Base-by-base conservation (phyloP, 2,888 invertebrate genomes). In the Brachypalpus laphriformis region DNA sequence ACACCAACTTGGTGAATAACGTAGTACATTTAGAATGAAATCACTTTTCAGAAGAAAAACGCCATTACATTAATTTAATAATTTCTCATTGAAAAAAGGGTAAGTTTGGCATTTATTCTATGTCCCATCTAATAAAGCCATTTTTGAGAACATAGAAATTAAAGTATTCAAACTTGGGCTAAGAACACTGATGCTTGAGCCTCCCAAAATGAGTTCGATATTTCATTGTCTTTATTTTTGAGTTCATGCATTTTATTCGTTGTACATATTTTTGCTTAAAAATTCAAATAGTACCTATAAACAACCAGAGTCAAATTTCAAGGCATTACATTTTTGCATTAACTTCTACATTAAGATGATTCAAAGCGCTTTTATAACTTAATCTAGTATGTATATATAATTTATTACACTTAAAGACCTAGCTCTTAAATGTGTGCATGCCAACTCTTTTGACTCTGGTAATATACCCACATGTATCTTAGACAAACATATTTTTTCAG, bases 191-290 rank as follows among this genome's bases (percentile, higher is more conserved):
- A 37, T n/a, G 11, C 16, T 16, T 42, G 7, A 3, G 42, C 37
- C 37, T 8, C 4, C 37, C 11, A 37, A 42, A 16, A 42, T 42
- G 6, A n/a, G 25, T 9, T 0, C 9, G 16, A 6, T 3, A 37
- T 37, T 37, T 3, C 37, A 14, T 14, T 14, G 14, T 40, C 14
- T 45, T 16, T 45, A 45, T 2, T 34, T 59, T 18, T 59, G 59
- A 18, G 14, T 57, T 40, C 20, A 31, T 57, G 8, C 37, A 20
- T 18, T 40, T 59, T 40, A 14, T 40, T 59, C 9, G 7, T 59
- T 40, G 40, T 40, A 59, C 7, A 37, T n/a, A n/a, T 37, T 14
- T 59, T 42, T 22, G 59, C 59, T 59, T 59, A 22, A 7, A 59
- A 42, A 42, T 16, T 25, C 9, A 42, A 16, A 42, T 42, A 25